A percentile compares a stretch with the other conserved stretches of the same genome.
Evolutionary conservation across 1,140 invertebrate genomes (phyloP).

Genomic region (Cepaea nemoralis): DNA sequence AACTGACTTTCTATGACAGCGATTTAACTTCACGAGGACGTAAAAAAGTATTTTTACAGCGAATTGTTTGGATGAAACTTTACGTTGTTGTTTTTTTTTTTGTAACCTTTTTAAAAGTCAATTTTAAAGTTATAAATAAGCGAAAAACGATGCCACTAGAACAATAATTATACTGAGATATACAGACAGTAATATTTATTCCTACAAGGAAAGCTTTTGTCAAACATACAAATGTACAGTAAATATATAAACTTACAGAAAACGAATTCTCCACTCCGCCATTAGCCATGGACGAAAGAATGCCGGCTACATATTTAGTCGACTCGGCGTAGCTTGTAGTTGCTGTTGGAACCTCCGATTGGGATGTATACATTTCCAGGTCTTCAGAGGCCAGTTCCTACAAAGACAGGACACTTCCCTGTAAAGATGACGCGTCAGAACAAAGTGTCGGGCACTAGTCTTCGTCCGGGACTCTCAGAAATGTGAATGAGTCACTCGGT

Average conservation of each 20-base stretch:
- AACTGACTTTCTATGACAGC: too few species aligned
- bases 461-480: conserved; percentile 37
- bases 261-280: conserved; percentile 51
- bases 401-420: conserved; percentile 10
- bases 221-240: too few species aligned
- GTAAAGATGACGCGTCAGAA: conserved; percentile 32
- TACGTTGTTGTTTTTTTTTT: too few species aligned
- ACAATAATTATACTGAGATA: too few species aligned
- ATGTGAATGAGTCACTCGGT: conserved; percentile 49
- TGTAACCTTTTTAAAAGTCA: too few species aligned
- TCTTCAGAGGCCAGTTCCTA: conserved; percentile 24
- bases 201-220: too few species aligned
- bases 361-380: conserved; percentile 32
- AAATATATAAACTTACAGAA: conserved; percentile 43
- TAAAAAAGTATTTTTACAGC: too few species aligned
- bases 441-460: conserved; percentile 39
- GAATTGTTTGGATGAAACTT: too few species aligned
- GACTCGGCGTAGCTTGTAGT: conserved; percentile 52
- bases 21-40: too few species aligned
- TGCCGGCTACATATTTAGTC: conserved; percentile 66
- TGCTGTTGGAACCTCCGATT: conserved; percentile 44
- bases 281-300: conserved; percentile 64
- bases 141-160: too few species aligned
- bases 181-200: too few species aligned
- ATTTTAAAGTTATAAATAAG: too few species aligned